A percentile compares a stretch with the other conserved stretches of the same genome.
These are phyloP conservation scores for Chiridota heheva DNA, from an alignment of 35 echinoderm and acorn worm species.

Conservation along the genomic window DNA sequence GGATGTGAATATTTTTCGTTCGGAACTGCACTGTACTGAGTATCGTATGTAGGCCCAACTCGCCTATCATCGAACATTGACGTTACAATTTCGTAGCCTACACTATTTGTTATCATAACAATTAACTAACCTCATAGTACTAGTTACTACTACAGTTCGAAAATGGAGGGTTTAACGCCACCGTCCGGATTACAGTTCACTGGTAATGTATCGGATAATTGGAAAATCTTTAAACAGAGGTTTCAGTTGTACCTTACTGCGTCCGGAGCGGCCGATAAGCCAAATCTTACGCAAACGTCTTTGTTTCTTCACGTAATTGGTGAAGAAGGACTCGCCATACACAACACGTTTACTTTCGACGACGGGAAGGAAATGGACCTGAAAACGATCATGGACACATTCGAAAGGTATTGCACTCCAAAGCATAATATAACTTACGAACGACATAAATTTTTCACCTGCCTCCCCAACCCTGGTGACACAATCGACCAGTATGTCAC, in stretches of 20 bases:
- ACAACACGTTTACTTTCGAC: constrained; percentile 7
- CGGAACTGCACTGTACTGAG: too few relatives aligned
- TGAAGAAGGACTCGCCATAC: not conserved
- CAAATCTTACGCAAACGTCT: not conserved
- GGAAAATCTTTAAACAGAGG: constrained; percentile 41
- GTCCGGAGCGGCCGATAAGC: not conserved
- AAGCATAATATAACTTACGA: constrained; percentile 26
- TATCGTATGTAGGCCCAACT: too few relatives aligned
- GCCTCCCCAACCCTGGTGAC: not conserved
- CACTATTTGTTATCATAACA: too few relatives aligned
- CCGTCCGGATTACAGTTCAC: constrained; percentile 14
- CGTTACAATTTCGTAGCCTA: too few relatives aligned
- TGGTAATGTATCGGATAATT: constrained; percentile 31
- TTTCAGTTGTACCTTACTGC: constrained; percentile 18
- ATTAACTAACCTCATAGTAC: too few relatives aligned
- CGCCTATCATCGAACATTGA: too few relatives aligned
- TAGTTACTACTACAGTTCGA: too few relatives aligned
- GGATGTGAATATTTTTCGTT: too few relatives aligned
- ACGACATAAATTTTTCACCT: constrained; percentile 17
- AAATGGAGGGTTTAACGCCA: constrained; percentile 10
- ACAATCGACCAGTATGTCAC: constrained; percentile 34
- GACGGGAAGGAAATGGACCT: not conserved
- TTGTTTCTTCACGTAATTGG: not conserved
- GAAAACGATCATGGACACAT: not conserved
- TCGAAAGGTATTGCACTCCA: not conserved